Base-by-base conservation (phyloP, 2,797 vertebrate species). In the Mastacembelus armatus region DNA sequence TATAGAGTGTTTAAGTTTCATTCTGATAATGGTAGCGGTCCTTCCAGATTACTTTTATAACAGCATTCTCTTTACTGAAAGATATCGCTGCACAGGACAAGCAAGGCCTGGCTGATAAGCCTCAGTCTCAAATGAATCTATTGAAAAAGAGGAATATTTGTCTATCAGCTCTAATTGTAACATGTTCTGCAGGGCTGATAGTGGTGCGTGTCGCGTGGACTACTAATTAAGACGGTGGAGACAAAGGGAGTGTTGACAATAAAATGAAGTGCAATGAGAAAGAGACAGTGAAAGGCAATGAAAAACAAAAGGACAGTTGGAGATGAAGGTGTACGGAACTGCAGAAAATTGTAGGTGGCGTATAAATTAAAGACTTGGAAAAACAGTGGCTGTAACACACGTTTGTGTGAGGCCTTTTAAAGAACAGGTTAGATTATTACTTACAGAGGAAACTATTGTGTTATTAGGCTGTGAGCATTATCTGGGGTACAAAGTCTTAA, bases 111-210 rank as follows among this genome's bases (percentile, higher is more conserved):
- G 40, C 66, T 40, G 68, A 85, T 72, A 67, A 80, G 54, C 62
- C 64, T 49, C 62, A 1, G 71, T 68, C 61, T 84, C 50, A 84
- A 87, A 88, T 91, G 70, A 90, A 86, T 90, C 80, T 89, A 42
- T 81, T 56, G 62, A 77, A 83, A 81, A 89, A 80, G 75, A 69
- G 80, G 78, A 77, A 81, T 86, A 77, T 81, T 89, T 80, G 51
- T 36, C 81, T 44, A 86, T 89, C 80, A 68, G 65, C 73, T 86
- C 43, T 90, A 89, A 89, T 89, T 89, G 86, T 88, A 74, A 74
- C 88, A 86, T 87, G 83, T 90, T 92, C 82, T 69, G 38, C 81
- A 62, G 86, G 81, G 76, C 86, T 88, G 87, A 84, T 52, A 72
- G 68, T 35, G 4, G 64, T 29, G 58, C 55, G 57, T 55, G 75